phyloP scores from a whole-genome alignment of 2,113 vertebrate species.

The Oreochromis tanganicae region DNA sequence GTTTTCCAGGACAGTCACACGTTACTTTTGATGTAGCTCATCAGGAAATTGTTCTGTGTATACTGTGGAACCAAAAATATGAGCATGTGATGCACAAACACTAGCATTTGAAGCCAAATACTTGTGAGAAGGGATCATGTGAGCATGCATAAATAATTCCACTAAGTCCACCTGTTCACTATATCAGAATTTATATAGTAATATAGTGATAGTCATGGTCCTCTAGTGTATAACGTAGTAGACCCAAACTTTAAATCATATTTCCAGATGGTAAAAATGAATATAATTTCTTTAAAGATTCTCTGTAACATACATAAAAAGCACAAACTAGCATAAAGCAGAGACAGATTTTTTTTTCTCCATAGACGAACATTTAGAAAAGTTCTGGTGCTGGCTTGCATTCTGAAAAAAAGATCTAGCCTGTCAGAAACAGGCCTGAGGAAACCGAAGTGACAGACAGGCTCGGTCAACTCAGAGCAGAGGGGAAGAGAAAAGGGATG shows the following conservation, averaged over 20 bases:
- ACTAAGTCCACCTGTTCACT: neutral
- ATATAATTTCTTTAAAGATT: neutral
- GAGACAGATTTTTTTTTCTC: neutral
- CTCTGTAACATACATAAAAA: neutral
- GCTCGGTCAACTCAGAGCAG: neutral
- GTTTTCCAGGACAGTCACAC: neutral
- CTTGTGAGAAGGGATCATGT: neutral
- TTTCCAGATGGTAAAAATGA: neutral
- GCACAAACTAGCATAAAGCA: neutral
- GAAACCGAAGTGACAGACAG: neutral
- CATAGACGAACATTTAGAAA: neutral
- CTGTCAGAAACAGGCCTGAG: neutral
- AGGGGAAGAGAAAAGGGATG: neutral
- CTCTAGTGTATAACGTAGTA: neutral
- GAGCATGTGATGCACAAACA: neutral
- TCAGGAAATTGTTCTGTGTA: neutral
- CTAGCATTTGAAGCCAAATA: neutral
- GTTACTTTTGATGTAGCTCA: neutral
- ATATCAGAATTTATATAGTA: neutral
- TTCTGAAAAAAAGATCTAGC: neutral
- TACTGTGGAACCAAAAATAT: neutral
- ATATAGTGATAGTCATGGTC: neutral
- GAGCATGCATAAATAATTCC: neutral
- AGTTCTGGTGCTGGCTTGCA: neutral
- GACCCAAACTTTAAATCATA: neutral